Evolutionary conservation across 2,113 vertebrate genomes (phyloP).

Genomic region (Thryonomys swinderianus): DNA sequence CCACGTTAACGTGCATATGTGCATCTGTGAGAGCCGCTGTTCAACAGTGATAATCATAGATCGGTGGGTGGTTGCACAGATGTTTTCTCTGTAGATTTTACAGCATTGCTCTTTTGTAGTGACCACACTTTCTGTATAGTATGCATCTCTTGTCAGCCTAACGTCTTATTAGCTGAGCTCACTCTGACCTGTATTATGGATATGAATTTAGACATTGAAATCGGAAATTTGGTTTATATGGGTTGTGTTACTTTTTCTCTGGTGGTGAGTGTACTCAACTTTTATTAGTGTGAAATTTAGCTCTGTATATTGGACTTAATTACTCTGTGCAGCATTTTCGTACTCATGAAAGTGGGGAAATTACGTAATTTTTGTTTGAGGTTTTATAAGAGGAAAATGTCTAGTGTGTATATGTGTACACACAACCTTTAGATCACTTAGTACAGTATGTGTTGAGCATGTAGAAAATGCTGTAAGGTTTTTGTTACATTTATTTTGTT

Average conservation of each 20-base stretch:
- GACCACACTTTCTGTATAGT: neutral
- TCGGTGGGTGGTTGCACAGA: neutral
- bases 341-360: neutral
- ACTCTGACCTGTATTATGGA: neutral
- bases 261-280: neutral
- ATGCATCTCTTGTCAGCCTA: neutral
- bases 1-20: neutral
- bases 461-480: neutral
- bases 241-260: neutral
- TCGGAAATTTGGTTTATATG: neutral
- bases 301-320: neutral
- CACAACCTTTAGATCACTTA: neutral
- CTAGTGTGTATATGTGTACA: neutral
- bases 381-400: constrained; percentile 19
- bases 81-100: neutral
- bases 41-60: neutral
- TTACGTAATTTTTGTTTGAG: neutral
- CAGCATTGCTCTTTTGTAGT: neutral
- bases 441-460: neutral
- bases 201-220: neutral
- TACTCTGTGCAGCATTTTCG: neutral
- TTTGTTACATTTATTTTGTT: neutral
- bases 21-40: neutral
- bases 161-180: neutral
- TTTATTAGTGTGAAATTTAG: constrained; percentile 30